Base-by-base conservation (phyloP, 2,113 vertebrate genomes). In the Sphyrna mokarran region DNA sequence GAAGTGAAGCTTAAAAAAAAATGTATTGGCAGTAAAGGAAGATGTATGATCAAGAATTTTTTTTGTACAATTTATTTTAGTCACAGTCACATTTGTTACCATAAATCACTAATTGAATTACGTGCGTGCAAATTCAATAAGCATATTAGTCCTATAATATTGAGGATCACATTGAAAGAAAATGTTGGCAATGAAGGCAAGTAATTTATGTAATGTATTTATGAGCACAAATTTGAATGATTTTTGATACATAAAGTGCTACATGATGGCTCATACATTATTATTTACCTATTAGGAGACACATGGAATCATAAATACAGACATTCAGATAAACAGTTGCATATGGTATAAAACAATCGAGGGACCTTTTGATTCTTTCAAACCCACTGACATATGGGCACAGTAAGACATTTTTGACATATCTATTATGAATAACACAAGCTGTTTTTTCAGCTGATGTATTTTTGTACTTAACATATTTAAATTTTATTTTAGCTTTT, bases 171-270 rank as follows among this genome's bases (percentile, higher is more conserved):
- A 66, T 68, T 37, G 9, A 22, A 37, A 29, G 48, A 91, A 66
- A 37, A 66, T 11, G 37, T 91, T 66, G 58, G 16, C 29, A 16
- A 9, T 37, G 58, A 33, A 63, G 16, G 48, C 33, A 83, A 83
- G 80, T 83, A 83, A 89, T 61, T 29, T 61, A 90, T 66, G 9
- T 89, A 91, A 91, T 66, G 86, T 89, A 61, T 89, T 89, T 58
- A 29, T 93, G n/a, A 66, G 89, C 33, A 90, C n/a, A 90, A 61
- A 63, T 90, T 58, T 90, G 54, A 90, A 90, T 90, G 26, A 90
- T 37, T 37, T 93, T 93, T 37, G 89, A 93, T 66, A 40, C n/a
- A 93, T 66, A n/a, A 93, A 93, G 33, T 68, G 20, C 61, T 20
- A 93, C 58, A 93, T 37, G 58, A 37, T 16, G n/a, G 16, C 33